Conservation (phyloP, 2,888 invertebrate genomes). For the Torymus tubicola region DNA sequence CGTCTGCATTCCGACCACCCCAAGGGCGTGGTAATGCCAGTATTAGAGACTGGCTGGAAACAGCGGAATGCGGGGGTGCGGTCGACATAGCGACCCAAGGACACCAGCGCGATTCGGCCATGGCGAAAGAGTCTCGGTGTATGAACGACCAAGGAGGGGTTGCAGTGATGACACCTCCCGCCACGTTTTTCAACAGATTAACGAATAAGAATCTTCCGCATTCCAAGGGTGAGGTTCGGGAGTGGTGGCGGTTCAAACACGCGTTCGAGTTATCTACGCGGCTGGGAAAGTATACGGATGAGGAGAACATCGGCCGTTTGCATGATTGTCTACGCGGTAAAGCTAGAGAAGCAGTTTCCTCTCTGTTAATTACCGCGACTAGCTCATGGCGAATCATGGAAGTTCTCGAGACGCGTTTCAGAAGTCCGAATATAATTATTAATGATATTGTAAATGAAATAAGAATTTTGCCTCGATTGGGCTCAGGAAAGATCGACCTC, state of each 20-base stretch:
- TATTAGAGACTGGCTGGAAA: no score
- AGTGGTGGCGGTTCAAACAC: constrained; percentile 49
- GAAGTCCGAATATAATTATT: constrained; percentile 33
- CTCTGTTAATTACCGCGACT: constrained; percentile 26
- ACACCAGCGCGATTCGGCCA: no score
- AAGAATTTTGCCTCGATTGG: constrained; percentile 34
- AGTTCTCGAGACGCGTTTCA: constrained; percentile 42
- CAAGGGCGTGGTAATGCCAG: no score
- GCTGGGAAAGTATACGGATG: constrained; percentile 44
- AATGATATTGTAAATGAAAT: constrained; percentile 37
- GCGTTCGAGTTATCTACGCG: constrained; percentile 49
- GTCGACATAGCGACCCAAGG: no score
- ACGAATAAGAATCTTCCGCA: constrained; percentile 12
- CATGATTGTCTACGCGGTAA: constrained; percentile 27
- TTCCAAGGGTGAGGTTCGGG: constrained; percentile 40
- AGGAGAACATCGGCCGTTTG: constrained; percentile 50
- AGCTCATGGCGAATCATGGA: constrained; percentile 32
- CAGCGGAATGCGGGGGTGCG: no score
- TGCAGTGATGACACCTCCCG: no score
- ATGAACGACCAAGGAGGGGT: no score
- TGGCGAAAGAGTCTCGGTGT: no score
- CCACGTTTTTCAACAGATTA: not conserved
- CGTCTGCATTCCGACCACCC: no score
- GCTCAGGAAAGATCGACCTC: constrained; percentile 12
- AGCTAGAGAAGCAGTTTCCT: constrained; percentile 43